phyloP scores from a whole-genome alignment of 2,797 vertebrate species.

The Ataeniobius toweri region DNA sequence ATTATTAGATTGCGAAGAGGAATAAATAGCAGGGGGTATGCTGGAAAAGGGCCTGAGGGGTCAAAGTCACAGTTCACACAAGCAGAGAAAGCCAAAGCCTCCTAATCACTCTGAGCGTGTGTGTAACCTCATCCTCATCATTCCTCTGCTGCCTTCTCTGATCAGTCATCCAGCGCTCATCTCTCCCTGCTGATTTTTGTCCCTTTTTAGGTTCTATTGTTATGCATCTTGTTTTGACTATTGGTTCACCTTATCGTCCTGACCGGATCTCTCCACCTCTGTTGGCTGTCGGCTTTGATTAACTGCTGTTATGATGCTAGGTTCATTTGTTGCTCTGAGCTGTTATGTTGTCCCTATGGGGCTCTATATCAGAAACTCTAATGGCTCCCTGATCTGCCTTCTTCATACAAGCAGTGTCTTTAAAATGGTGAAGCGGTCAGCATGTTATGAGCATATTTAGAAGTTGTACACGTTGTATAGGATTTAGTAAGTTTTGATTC shows the following conservation, averaged over 20 bases:
- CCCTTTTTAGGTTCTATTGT: not conserved
- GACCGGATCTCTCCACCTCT: not conserved
- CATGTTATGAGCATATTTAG: not conserved
- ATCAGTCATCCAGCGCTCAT: conserved; percentile 12
- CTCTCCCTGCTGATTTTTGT: conserved; percentile 26
- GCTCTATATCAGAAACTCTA: not conserved
- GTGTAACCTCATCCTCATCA: conserved; percentile 74
- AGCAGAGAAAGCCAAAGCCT: conserved; percentile 68
- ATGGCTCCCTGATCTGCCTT: not conserved
- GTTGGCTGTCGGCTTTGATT: not conserved
- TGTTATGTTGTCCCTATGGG: not conserved
- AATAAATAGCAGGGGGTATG: conserved; percentile 71
- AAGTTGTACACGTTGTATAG: not conserved
- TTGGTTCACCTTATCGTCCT: conserved; percentile 8
- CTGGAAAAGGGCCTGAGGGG: conserved; percentile 23
- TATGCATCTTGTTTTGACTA: not conserved
- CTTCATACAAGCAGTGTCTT: not conserved
- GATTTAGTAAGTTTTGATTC: not conserved
- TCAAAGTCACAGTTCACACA: conserved; percentile 74
- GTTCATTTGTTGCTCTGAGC: not conserved
- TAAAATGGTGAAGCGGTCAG: too few relatives aligned
- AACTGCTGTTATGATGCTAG: not conserved
- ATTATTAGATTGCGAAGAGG: conserved; percentile 61
- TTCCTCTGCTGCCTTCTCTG: conserved; percentile 47
- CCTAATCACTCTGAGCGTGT: conserved; percentile 73